Percentiles rank a stretch among this genome's conserved stretches.
phyloP scores from a whole-genome alignment of 2,113 vertebrate species.

The Haemorhous mexicanus region DNA sequence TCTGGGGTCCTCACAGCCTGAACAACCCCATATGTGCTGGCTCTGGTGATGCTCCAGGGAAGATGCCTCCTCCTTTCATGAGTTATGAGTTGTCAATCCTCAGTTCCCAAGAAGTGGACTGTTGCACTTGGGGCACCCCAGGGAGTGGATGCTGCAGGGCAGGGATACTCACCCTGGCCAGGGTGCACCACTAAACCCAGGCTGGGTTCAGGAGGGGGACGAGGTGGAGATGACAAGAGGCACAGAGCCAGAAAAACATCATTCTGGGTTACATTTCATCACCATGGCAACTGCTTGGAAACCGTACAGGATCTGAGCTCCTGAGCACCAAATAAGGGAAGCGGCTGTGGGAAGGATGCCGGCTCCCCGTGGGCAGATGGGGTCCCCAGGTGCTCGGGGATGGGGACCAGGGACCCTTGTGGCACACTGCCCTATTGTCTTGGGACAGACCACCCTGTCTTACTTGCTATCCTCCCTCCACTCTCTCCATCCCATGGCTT shows the following conservation, averaged over 20 bases:
- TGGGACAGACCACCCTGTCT: background rate
- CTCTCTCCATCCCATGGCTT: background rate
- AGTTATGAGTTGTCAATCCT: background rate
- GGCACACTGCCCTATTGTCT: background rate
- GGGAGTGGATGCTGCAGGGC: background rate
- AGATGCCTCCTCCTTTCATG: background rate
- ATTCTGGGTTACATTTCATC: conserved; percentile 42
- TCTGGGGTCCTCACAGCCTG: background rate
- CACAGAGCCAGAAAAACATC: conserved; percentile 33
- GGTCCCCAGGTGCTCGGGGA: background rate
- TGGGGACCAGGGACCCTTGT: background rate
- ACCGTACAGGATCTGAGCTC: conserved; percentile 1
- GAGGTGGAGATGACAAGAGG: background rate
- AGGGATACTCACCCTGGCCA: background rate
- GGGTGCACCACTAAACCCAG: background rate
- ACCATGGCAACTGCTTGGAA: conserved; percentile 64
- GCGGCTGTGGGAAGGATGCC: background rate
- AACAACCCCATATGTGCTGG: background rate
- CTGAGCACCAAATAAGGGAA: conserved; percentile 70
- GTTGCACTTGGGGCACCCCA: background rate
- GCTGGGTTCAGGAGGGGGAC: background rate
- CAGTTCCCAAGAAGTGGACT: background rate
- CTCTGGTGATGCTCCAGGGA: background rate
- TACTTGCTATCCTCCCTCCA: background rate
- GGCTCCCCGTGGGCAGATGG: background rate